Conservation (phyloP, 2,113 vertebrate species). For the Athene cunicularia region DNA sequence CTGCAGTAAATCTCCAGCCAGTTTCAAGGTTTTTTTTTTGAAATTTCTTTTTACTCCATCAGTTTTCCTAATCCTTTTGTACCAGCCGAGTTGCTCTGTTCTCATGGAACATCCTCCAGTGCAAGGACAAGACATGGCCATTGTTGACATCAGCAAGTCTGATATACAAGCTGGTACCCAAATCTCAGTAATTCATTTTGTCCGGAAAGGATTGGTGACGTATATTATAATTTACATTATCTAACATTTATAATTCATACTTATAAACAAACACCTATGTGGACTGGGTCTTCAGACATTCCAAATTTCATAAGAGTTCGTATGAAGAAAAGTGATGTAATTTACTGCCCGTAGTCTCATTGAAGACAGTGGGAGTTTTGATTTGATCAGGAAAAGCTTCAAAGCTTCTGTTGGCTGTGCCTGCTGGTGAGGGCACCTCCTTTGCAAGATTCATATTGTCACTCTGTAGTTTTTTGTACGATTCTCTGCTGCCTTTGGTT, state of each 20-base stretch:
- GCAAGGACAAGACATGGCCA: neutral
- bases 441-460: neutral
- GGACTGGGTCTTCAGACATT: neutral
- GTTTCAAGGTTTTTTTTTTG: neutral
- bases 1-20: conserved; percentile 1
- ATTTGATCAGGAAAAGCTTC: neutral
- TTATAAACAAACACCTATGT: neutral
- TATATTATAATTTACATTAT: neutral
- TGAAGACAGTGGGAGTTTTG: neutral
- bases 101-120: neutral
- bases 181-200: neutral
- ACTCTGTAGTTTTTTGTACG: neutral
- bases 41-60: neutral
- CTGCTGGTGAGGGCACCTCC: neutral
- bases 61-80: neutral
- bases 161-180: neutral
- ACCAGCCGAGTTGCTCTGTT: neutral
- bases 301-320: neutral
- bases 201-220: neutral
- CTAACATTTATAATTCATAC: neutral
- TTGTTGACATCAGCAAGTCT: neutral
- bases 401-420: neutral
- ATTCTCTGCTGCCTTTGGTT: neutral
- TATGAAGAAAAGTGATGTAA: neutral
- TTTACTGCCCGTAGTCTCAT: neutral